Conservation (phyloP, 2,113 vertebrate genomes). For the Gnathochromis pfefferi region DNA sequence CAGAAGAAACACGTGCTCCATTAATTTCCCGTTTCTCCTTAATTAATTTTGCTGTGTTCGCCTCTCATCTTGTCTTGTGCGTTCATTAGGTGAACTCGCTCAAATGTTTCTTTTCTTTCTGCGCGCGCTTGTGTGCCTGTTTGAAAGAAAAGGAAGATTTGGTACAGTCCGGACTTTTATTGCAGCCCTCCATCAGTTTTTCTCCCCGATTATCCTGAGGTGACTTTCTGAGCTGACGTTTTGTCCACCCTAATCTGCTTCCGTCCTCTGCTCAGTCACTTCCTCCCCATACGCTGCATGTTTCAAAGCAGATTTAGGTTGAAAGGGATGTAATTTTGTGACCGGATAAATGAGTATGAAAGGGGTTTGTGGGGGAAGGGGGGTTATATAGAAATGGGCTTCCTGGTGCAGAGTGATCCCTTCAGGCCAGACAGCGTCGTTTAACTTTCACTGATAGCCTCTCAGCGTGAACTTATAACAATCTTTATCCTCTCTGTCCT, state of each 20-base stretch:
- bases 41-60: constrained; percentile 38
- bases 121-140: not conserved
- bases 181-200: constrained; percentile 36
- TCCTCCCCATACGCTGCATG: not conserved
- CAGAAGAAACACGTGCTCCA: constrained; percentile 1
- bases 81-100: constrained; percentile 25
- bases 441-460: constrained; percentile 52
- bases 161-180: constrained; percentile 1
- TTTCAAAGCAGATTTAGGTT: constrained; percentile 52
- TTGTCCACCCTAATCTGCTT: constrained; percentile 34
- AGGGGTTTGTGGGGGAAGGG: constrained; percentile 7
- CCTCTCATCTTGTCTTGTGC: not conserved
- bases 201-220: constrained; percentile 39
- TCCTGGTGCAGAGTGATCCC: constrained; percentile 49
- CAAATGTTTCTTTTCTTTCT: not conserved
- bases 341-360: constrained; percentile 36
- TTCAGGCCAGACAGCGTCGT: constrained; percentile 48
- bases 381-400: constrained; percentile 37
- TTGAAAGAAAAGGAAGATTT: not conserved
- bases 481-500: not conserved
- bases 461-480: constrained; percentile 34
- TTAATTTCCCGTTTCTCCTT: constrained; percentile 21
- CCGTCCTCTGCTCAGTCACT: constrained; percentile 17
- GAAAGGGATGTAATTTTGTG: constrained; percentile 43
- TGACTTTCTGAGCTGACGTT: constrained; percentile 5